Base-by-base conservation (phyloP, 2,113 vertebrate genomes). In the Camelus bactrianus region DNA sequence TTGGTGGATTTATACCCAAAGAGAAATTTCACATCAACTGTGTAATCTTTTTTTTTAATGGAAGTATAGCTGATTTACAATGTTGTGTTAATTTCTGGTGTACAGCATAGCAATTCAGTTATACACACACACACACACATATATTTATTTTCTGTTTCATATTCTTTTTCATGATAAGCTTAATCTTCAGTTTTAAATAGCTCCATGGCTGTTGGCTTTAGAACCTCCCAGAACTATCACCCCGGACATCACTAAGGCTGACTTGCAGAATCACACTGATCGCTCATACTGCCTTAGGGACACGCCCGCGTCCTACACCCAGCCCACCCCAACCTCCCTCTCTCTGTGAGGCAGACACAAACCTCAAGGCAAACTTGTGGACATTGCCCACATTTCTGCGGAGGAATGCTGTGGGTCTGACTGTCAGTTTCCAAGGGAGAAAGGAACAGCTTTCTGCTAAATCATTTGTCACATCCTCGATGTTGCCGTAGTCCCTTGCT, bases 181-280 rank as follows among this genome's bases (percentile, higher is more conserved):
- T 42, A 42, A 42, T 42, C 50, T 56, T 9, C 22, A 26, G 54
- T 62, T 92, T 95, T 77, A 72, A 95, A 91, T 52, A 93, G 69
- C 17, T 50, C 50, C 46, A 9, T 58, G 56, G 3, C 15, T 62
- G 15, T 65, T 28, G 88, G 17, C 14, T 67, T 90, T 50, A 62
- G 79, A 22, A 83, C 54, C 16, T 38, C 26, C 13, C 67, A 52
- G 30, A 85, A 96, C 77, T 30, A 79, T 62, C 38, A 42, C 38
- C 38, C 38, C 38, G 38, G 67, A n/a, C 32, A 70, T 72, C 70
- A 35, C 52, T 85, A 54, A 80, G n/a, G 38, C 54, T 35, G 13
- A 67, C 6, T 87, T 65, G 6, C 24, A 76, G 91, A 87, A 67
- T 67, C 60, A 12, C 24, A 70, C 7, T 87, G 65, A 19, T 30